These are phyloP conservation scores for Drosophila bifasciata DNA, from an alignment of 1,140 invertebrate species.

Conservation along the genomic window DNA sequence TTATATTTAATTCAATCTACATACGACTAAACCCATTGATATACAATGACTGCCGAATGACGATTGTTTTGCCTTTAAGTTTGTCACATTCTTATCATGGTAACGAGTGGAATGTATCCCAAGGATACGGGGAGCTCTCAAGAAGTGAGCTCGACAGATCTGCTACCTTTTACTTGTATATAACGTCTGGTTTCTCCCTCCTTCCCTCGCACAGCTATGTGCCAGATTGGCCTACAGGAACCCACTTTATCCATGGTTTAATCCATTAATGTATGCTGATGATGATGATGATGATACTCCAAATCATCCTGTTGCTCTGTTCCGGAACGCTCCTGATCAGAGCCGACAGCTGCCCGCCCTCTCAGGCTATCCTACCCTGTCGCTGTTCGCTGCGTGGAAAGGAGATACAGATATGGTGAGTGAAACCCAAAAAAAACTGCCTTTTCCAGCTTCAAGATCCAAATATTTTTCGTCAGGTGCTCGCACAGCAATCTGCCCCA, in stretches of 20 bases:
- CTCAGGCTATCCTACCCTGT: slow-evolving; percentile 85
- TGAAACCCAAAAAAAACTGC: neutral
- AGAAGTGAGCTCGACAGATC: too few relatives aligned
- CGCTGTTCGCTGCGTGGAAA: slow-evolving; percentile 84
- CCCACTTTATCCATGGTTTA: slow-evolving; percentile 20
- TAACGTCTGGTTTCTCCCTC: too few relatives aligned
- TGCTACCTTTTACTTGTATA: too few relatives aligned
- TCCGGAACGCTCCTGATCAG: slow-evolving; percentile 20
- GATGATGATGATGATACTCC: slow-evolving; percentile 32
- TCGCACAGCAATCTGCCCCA: slow-evolving; percentile 92
- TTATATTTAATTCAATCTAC: slow-evolving; percentile 37
- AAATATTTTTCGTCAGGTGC: slow-evolving; percentile 87
- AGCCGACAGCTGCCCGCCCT: slow-evolving; percentile 84
- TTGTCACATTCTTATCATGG: neutral
- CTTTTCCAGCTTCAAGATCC: neutral
- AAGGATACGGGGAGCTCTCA: too few relatives aligned
- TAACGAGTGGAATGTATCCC: neutral
- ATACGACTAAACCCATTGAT: slow-evolving; percentile 6
- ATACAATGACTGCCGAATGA: slow-evolving; percentile 15
- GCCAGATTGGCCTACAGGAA: slow-evolving; percentile 8
- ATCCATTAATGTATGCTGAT: slow-evolving; percentile 2
- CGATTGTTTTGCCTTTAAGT: slow-evolving; percentile 18
- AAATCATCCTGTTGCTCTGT: slow-evolving; percentile 42
- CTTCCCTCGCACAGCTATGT: slow-evolving; percentile 39
- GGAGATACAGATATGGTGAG: slow-evolving; percentile 85